These are phyloP conservation scores for Luidia sarsii DNA, from an alignment of 53 echinoderm and acorn worm genomes.

Conservation along the genomic window DNA sequence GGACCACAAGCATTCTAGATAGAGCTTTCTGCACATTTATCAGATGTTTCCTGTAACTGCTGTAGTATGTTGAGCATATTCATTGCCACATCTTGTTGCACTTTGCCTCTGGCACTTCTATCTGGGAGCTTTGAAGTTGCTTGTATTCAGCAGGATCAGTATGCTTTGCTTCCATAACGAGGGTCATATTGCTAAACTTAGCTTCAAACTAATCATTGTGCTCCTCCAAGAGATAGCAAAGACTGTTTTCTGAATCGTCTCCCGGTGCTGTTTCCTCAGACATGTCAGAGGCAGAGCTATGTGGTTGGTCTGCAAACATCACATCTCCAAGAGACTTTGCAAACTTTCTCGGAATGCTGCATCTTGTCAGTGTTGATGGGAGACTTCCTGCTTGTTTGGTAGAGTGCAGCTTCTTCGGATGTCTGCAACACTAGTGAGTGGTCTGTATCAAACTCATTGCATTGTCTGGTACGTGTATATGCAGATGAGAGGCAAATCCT, in stretches of 20 bases:
- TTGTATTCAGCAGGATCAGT: slow-evolving; percentile 41
- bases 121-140: slow-evolving; percentile 18
- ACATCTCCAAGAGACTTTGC: slow-evolving; percentile 3
- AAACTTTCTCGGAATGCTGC: slow-evolving; percentile 13
- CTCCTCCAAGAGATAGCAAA: slow-evolving; percentile 27
- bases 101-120: slow-evolving; percentile 6
- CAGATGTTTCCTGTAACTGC: neutral
- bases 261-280: slow-evolving; percentile 12
- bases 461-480: slow-evolving; percentile 21
- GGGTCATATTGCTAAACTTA: slow-evolving; percentile 27
- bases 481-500: slow-evolving; percentile 2
- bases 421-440: slow-evolving; percentile 21
- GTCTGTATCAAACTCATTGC: slow-evolving; percentile 49
- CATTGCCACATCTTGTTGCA: slow-evolving; percentile 16
- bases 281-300: slow-evolving; percentile 14
- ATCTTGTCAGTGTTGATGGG: slow-evolving; percentile 33
- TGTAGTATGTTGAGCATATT: slow-evolving; percentile 26
- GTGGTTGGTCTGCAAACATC: neutral
- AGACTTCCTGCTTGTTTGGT: slow-evolving; percentile 6
- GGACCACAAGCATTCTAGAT: slow-evolving; percentile 3
- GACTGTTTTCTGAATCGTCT: slow-evolving; percentile 40
- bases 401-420: slow-evolving; percentile 4
- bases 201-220: slow-evolving; percentile 57
- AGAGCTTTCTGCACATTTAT: neutral
- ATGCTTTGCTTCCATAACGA: slow-evolving; percentile 60